Conservation (phyloP, 2,888 invertebrate species). For the Parapristionchus giblindavisi region DNA sequence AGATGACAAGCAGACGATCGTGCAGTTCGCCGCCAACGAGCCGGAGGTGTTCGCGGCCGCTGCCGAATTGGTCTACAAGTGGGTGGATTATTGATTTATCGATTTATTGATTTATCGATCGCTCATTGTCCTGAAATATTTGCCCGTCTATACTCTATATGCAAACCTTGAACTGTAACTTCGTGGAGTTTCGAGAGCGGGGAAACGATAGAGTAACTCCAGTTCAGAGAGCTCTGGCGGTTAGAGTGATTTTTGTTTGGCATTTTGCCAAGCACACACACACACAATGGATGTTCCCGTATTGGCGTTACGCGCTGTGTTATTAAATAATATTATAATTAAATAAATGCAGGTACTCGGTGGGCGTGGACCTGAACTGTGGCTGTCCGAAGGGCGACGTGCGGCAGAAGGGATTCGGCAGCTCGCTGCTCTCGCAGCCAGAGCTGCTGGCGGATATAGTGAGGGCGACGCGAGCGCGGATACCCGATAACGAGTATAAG, state of each 20-base stretch:
- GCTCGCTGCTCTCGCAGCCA: constrained; percentile 75
- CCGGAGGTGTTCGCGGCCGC: constrained; percentile 85
- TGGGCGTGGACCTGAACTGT: constrained; percentile 95
- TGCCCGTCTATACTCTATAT: too few relatives aligned
- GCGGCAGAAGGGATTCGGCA: constrained; percentile 50
- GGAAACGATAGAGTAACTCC: too few relatives aligned
- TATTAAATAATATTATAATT: too few relatives aligned
- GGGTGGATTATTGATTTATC: constrained; percentile 72
- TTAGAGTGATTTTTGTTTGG: too few relatives aligned
- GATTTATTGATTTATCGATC: too few relatives aligned
- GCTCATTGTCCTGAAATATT: too few relatives aligned
- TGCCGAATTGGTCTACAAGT: constrained; percentile 83
- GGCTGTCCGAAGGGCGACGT: constrained; percentile 85
- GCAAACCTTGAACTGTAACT: too few relatives aligned
- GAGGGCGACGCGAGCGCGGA: constrained; percentile 79
- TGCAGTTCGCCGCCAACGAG: constrained; percentile 92
- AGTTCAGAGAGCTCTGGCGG: too few relatives aligned
- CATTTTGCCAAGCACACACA: too few relatives aligned
- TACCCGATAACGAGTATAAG: constrained; percentile 80
- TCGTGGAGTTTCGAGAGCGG: too few relatives aligned
- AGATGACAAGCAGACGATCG: constrained; percentile 86
- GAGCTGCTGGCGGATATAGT: constrained; percentile 85
- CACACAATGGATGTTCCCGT: too few relatives aligned
- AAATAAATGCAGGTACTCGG: constrained; percentile 81
- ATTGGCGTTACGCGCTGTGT: too few relatives aligned